Percentiles rank a stretch among this genome's conserved stretches.
Evolutionary conservation across 2,113 vertebrate species (phyloP).

Genomic region (Oreochromis aureus): DNA sequence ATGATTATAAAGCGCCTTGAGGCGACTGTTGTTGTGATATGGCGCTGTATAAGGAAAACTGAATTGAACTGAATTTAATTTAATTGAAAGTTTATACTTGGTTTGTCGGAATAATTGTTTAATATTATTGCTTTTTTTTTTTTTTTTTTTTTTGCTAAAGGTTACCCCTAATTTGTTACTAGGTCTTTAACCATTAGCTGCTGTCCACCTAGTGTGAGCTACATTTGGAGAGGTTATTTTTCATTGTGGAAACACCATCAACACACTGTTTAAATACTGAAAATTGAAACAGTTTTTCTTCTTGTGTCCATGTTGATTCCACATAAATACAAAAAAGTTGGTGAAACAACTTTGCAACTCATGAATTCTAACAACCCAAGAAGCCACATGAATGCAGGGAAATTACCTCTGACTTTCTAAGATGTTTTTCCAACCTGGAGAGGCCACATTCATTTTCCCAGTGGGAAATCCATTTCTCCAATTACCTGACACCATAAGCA

Average conservation of each 20-base stretch:
- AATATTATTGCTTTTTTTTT: background rate
- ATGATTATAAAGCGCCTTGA: background rate
- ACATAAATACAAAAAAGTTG: background rate
- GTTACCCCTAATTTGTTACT: background rate
- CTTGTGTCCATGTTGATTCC: background rate
- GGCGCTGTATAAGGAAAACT: background rate
- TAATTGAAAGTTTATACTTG: background rate
- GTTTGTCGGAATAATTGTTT: background rate
- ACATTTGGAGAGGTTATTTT: background rate
- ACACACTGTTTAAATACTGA: background rate
- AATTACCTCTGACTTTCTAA: background rate
- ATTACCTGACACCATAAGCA: background rate
- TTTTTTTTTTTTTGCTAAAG: background rate
- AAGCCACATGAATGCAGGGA: background rate
- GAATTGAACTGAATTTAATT: background rate
- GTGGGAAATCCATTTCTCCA: background rate
- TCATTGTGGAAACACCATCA: background rate
- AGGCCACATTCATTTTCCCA: background rate
- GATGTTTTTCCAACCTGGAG: background rate
- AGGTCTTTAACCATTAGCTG: background rate
- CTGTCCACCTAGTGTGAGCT: background rate
- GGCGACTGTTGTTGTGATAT: fast-evolving
- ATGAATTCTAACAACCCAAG: background rate
- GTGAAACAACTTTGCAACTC: background rate
- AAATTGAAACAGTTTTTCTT: background rate